Percentiles rank a stretch among this genome's conserved stretches.
Evolutionary conservation across 53 echinoderm and acorn worm species (phyloP).

Genomic region (Pentamera pediparva): DNA sequence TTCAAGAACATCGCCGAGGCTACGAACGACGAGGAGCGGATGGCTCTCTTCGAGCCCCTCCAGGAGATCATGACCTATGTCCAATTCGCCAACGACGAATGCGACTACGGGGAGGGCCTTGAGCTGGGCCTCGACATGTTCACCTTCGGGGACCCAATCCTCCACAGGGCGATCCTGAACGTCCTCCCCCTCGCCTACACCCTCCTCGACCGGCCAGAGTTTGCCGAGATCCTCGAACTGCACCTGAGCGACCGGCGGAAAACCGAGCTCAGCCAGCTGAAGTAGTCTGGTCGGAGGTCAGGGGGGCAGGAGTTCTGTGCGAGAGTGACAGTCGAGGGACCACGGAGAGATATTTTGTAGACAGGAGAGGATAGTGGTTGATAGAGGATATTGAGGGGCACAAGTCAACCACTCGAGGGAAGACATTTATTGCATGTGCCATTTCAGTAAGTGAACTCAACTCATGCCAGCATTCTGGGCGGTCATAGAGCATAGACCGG

Average conservation of each 20-base stretch:
- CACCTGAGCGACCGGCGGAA: constrained; percentile 69
- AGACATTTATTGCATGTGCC: no score
- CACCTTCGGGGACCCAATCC: constrained; percentile 44
- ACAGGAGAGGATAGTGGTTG: no score
- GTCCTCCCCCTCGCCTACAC: constrained; percentile 71
- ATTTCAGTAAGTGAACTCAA: no score
- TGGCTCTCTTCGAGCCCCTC: constrained; percentile 55
- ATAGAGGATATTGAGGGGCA: no score
- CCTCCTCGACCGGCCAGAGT: constrained; percentile 65
- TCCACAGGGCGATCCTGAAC: constrained; percentile 57
- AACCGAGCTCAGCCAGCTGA: constrained; percentile 55
- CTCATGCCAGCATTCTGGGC: no score
- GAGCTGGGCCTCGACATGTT: constrained; percentile 91
- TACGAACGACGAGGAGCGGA: constrained; percentile 61
- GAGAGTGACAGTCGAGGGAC: background rate
- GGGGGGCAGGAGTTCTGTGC: background rate
- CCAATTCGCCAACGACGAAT: constrained; percentile 98
- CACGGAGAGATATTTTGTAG: background rate
- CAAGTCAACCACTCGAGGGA: no score
- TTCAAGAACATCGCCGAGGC: constrained; percentile 78
- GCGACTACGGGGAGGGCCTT: constrained; percentile 90
- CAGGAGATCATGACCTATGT: constrained; percentile 81
- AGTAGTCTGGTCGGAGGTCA: background rate
- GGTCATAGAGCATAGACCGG: no score
- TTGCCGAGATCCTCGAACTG: constrained; percentile 65